phyloP scores from a whole-genome alignment of 2,113 vertebrate species.

The Pseudonaja textilis region DNA sequence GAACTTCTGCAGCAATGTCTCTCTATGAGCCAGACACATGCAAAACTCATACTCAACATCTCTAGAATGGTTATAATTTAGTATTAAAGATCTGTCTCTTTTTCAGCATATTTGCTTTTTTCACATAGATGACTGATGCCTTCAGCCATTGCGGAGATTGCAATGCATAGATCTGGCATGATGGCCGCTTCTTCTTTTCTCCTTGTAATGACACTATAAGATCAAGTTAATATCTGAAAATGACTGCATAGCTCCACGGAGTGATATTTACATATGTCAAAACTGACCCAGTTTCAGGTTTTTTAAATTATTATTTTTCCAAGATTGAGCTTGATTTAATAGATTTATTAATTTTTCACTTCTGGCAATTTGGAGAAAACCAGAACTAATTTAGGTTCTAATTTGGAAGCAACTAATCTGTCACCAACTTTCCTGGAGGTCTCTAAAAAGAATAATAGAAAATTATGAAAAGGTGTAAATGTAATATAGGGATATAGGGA shows the following conservation, averaged over 20 bases:
- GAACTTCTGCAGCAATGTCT: not conserved
- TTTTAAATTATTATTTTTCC: not conserved
- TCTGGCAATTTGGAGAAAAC: not conserved
- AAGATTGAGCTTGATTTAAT: constrained; percentile 3
- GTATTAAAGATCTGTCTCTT: not conserved
- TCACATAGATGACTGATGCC: not conserved
- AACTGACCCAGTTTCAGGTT: not conserved
- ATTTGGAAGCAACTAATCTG: not conserved
- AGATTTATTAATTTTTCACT: not conserved
- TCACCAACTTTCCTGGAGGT: not conserved
- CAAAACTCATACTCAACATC: not conserved
- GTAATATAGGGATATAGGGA: not conserved
- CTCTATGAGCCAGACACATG: not conserved
- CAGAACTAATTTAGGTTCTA: not conserved
- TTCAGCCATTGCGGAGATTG: not conserved
- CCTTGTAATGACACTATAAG: not conserved
- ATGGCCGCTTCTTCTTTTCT: not conserved
- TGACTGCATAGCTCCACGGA: not conserved
- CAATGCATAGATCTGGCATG: not conserved
- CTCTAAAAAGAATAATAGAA: not conserved
- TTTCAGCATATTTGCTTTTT: not conserved
- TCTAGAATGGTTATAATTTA: not conserved
- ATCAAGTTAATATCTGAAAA: not conserved
- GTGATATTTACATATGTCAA: constrained; percentile 3
- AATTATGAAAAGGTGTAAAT: not conserved